Percentiles rank a stretch among this genome's conserved stretches.
These are phyloP conservation scores for Zenarchopterus dispar DNA, from an alignment of 2,797 vertebrate genomes.

Conservation along the genomic window DNA sequence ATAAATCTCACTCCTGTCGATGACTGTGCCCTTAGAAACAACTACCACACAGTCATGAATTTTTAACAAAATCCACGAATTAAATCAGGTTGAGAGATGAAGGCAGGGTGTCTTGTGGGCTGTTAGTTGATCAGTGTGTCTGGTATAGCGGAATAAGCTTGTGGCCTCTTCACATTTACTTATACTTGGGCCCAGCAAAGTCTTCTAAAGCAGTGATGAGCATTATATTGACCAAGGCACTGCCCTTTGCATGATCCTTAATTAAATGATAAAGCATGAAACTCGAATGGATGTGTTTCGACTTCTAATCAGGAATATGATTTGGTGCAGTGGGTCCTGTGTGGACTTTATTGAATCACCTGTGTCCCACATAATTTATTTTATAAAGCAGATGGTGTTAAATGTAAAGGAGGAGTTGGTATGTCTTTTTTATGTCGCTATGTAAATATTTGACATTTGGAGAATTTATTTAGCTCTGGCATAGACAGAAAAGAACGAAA, in stretches of 20 bases:
- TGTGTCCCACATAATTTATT: too few relatives aligned
- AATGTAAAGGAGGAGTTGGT: too few relatives aligned
- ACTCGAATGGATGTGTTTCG: constrained; percentile 45
- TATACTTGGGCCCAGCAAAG: constrained; percentile 39
- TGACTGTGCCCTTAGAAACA: constrained; percentile 78
- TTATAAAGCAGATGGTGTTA: too few relatives aligned
- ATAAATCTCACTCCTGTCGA: constrained; percentile 76
- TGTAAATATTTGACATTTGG: too few relatives aligned
- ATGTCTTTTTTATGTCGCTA: too few relatives aligned
- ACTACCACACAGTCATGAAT: constrained; percentile 75
- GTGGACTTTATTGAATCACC: too few relatives aligned
- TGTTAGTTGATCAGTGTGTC: constrained; percentile 60
- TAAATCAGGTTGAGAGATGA: constrained; percentile 74
- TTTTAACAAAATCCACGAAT: constrained; percentile 78
- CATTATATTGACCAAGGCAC: constrained; percentile 55
- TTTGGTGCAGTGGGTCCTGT: constrained; percentile 7
- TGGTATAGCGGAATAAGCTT: constrained; percentile 46
- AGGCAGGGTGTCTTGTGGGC: constrained; percentile 55
- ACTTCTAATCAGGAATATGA: constrained; percentile 56
- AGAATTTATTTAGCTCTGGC: too few relatives aligned
- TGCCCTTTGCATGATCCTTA: constrained; percentile 50
- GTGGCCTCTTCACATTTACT: constrained; percentile 63
- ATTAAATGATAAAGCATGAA: constrained; percentile 66
- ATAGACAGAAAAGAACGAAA: neutral
- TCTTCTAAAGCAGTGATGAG: constrained; percentile 39